These are phyloP conservation scores for Thysanoteuthis rhombus DNA, from an alignment of 2,888 invertebrate species.

Conservation along the genomic window DNA sequence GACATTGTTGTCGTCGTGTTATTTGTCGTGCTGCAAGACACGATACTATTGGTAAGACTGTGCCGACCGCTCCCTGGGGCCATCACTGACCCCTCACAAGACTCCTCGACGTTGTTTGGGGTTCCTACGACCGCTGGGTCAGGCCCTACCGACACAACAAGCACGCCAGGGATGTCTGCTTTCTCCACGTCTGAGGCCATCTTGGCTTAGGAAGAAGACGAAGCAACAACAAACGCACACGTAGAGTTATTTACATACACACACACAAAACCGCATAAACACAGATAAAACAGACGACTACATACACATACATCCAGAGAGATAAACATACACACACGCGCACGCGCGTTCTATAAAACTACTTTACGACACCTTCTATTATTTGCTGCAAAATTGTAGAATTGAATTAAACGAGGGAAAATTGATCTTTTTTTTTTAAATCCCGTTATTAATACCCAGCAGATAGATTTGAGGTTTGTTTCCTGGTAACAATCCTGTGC, in stretches of 20 bases:
- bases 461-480: not conserved
- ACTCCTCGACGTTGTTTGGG: not conserved
- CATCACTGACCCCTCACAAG: not conserved
- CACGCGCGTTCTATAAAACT: not conserved
- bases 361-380: not conserved
- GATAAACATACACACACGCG: not conserved
- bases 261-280: too few species aligned
- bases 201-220: not conserved
- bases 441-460: not conserved
- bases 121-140: not conserved
- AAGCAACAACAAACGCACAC: slow-evolving; percentile 2
- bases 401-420: not conserved
- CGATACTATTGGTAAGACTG: slow-evolving; percentile 26
- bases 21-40: slow-evolving; percentile 25
- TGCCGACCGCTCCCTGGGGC: not conserved
- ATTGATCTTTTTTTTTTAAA: not conserved
- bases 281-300: not conserved
- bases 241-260: not conserved
- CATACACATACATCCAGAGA: too few species aligned
- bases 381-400: not conserved
- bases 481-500: not conserved
- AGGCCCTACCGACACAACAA: not conserved
- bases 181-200: slow-evolving; percentile 29
- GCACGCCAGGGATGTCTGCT: not conserved
- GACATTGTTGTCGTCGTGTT: slow-evolving; percentile 21